Conservation (phyloP, 2,888 invertebrate genomes). For the Euclidia mi region DNA sequence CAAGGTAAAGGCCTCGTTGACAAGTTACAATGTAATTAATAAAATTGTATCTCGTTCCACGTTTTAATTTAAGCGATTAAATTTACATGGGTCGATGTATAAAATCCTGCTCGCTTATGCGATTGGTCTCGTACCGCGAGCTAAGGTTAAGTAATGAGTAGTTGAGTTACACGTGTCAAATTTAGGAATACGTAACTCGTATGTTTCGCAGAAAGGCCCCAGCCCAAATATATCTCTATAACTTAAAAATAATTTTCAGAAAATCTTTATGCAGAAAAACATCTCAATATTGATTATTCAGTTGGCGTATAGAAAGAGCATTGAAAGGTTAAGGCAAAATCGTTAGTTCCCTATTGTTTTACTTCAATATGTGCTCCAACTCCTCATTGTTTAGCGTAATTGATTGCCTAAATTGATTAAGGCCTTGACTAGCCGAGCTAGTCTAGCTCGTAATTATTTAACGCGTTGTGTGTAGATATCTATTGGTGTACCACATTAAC, state of each 20-base stretch:
- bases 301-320: background rate
- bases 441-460: slow-evolving; percentile 20
- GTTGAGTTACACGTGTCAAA: background rate
- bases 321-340: background rate
- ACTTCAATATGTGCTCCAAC: slow-evolving; percentile 15
- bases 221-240: too few relatives aligned
- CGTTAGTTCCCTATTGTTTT: slow-evolving; percentile 15
- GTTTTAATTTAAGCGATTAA: background rate
- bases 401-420: slow-evolving; percentile 40
- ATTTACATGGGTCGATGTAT: background rate
- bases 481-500: background rate
- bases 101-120: too few relatives aligned
- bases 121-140: too few relatives aligned
- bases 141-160: background rate
- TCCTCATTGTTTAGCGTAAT: slow-evolving; percentile 44
- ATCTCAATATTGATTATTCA: slow-evolving; percentile 2
- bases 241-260: background rate
- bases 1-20: background rate
- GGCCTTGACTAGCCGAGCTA: slow-evolving; percentile 2
- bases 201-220: too few relatives aligned
- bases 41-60: background rate
- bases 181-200: background rate
- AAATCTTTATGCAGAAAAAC: background rate
- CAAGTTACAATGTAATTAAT: background rate
- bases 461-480: slow-evolving; percentile 2